Conservation (phyloP, 2,797 vertebrate species). For the Megalops cyprinoides region DNA sequence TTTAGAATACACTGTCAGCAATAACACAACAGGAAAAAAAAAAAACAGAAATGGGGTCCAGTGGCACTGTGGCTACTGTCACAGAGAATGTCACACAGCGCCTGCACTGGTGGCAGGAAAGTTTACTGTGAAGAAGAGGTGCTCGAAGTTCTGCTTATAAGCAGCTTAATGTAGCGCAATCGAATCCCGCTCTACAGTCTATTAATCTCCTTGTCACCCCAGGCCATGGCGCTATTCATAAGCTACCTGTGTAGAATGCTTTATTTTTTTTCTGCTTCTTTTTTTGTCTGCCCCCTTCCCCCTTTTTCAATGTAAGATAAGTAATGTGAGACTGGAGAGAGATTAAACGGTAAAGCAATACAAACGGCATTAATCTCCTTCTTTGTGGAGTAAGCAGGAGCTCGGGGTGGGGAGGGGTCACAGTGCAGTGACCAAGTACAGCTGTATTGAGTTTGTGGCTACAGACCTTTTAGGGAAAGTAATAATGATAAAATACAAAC, state of each 20-base stretch:
- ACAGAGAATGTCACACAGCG: background rate
- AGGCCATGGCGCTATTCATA: background rate
- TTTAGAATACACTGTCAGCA: background rate
- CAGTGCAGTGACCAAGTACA: background rate
- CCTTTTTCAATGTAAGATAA: background rate
- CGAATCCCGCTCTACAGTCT: background rate
- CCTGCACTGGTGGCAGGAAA: background rate
- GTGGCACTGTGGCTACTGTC: background rate
- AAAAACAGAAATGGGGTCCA: background rate
- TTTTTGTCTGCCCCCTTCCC: background rate
- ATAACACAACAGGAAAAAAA: background rate
- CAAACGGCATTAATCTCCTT: constrained; percentile 4
- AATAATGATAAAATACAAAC: background rate
- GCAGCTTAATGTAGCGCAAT: constrained; percentile 5
- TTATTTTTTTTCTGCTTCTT: background rate
- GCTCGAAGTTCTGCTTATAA: background rate
- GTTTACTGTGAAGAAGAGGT: background rate
- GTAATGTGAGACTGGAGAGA: background rate
- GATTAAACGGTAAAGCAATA: constrained; percentile 14
- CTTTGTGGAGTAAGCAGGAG: background rate
- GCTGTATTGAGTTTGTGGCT: background rate
- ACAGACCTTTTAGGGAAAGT: background rate
- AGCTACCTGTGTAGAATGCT: background rate
- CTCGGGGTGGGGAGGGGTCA: background rate
- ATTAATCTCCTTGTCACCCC: constrained; percentile 18